Percentiles rank a stretch among this genome's conserved stretches.
Conservation (phyloP, 2,888 invertebrate genomes). For the Nemotelus nigrinus region DNA sequence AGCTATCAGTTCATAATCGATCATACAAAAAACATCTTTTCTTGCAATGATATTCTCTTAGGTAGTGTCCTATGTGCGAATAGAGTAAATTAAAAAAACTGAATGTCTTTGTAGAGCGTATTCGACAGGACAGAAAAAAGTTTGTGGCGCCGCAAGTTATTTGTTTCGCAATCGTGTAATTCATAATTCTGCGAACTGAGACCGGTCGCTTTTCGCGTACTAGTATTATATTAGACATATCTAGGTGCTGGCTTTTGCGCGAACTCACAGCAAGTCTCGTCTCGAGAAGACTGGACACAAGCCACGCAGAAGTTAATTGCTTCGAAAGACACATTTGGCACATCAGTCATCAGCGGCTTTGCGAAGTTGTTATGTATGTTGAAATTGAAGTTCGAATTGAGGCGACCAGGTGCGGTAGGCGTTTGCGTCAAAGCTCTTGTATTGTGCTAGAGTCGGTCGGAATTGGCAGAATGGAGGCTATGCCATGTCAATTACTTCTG, state of each 20-base stretch:
- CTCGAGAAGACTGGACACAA: too few species aligned
- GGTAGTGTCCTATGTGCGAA: neutral
- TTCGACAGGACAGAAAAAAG: slow-evolving; percentile 16
- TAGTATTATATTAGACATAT: neutral
- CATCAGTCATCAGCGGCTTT: slow-evolving; percentile 22
- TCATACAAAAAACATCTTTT: neutral
- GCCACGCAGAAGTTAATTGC: slow-evolving; percentile 23
- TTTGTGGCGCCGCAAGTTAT: slow-evolving; percentile 38
- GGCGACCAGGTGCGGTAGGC: neutral
- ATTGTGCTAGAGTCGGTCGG: neutral
- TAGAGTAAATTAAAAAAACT: slow-evolving; percentile 7
- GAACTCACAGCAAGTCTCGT: too few species aligned
- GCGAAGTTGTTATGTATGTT: neutral
- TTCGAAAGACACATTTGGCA: slow-evolving; percentile 19
- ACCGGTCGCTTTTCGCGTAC: slow-evolving; percentile 18
- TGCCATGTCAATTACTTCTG: neutral
- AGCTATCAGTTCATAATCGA: slow-evolving; percentile 19
- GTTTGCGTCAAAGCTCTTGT: neutral
- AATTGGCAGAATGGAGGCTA: neutral
- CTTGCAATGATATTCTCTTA: neutral
- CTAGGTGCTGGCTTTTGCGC: too few species aligned
- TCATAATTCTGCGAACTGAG: slow-evolving; percentile 21
- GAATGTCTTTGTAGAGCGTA: neutral
- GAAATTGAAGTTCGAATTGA: neutral
- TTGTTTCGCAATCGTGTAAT: slow-evolving; percentile 39